Conservation (phyloP, 2,113 vertebrate genomes). For the Actenoides hombroni region DNA sequence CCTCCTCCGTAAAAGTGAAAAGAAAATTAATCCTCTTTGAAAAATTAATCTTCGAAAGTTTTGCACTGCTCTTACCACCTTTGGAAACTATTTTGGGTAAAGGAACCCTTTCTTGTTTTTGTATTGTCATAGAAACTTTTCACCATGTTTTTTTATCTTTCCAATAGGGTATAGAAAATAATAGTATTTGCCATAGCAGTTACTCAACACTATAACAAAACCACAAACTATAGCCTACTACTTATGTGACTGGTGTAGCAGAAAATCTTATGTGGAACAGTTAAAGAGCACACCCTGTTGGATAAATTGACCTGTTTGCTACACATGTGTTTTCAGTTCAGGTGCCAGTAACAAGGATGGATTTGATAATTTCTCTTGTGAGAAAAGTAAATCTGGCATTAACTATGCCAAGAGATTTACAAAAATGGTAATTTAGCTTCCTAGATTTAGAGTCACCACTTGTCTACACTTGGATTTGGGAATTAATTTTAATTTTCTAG, state of each 20-base stretch:
- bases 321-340: background rate
- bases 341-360: background rate
- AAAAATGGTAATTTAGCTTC: background rate
- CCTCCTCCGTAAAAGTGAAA: background rate
- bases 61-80: background rate
- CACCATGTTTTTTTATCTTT: background rate
- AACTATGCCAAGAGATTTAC: background rate
- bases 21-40: background rate
- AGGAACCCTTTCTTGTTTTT: background rate
- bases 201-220: background rate
- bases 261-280: background rate
- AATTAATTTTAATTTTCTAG: background rate
- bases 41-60: background rate
- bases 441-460: background rate
- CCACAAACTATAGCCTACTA: background rate
- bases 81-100: background rate
- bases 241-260: background rate
- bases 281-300: background rate
- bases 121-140: background rate
- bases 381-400: conserved; percentile 1
- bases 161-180: background rate
- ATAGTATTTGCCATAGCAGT: background rate
- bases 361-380: background rate
- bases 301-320: background rate
- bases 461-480: background rate